Evolutionary conservation across 2,888 invertebrate species (phyloP).

Genomic region (Euplexia lucipara): DNA sequence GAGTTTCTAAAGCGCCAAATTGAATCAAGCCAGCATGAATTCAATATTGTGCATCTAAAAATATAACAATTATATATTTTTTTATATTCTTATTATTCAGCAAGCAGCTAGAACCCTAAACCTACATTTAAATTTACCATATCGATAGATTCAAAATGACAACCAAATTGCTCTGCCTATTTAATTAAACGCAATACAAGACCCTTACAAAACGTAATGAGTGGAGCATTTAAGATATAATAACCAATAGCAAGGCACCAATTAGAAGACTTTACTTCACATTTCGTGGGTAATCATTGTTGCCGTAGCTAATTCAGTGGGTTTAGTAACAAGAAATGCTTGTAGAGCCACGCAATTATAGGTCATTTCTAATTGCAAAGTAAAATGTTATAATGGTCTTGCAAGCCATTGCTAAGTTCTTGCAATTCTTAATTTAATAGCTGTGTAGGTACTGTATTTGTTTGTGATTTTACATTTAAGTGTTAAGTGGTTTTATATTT

Average conservation of each 20-base stretch:
- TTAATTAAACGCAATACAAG: constrained; percentile 8
- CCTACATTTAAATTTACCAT: neutral
- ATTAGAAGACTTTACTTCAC: constrained; percentile 66
- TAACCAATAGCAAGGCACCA: constrained; percentile 54
- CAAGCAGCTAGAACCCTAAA: too few species aligned
- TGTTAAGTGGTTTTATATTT: neutral
- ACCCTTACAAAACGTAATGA: constrained; percentile 38
- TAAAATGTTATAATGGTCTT: constrained; percentile 70
- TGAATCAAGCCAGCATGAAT: too few species aligned
- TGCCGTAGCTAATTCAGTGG: constrained; percentile 58
- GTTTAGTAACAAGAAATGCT: constrained; percentile 71
- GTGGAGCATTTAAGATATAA: constrained; percentile 52
- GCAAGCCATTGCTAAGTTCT: constrained; percentile 55
- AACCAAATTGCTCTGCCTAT: constrained; percentile 18
- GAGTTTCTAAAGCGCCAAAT: too few species aligned
- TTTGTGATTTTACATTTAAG: constrained; percentile 27
- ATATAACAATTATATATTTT: too few species aligned
- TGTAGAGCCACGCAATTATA: constrained; percentile 65
- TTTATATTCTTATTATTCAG: too few species aligned
- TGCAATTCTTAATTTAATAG: constrained; percentile 56
- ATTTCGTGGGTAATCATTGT: constrained; percentile 68
- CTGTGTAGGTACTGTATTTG: constrained; percentile 19
- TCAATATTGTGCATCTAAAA: too few species aligned
- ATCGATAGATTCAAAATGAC: neutral
- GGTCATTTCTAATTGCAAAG: constrained; percentile 74